Evolutionary conservation across 1,140 invertebrate species (phyloP), one percentile per base, ranked within the genome.

Genomic region (Drosophila truncata): DNA sequence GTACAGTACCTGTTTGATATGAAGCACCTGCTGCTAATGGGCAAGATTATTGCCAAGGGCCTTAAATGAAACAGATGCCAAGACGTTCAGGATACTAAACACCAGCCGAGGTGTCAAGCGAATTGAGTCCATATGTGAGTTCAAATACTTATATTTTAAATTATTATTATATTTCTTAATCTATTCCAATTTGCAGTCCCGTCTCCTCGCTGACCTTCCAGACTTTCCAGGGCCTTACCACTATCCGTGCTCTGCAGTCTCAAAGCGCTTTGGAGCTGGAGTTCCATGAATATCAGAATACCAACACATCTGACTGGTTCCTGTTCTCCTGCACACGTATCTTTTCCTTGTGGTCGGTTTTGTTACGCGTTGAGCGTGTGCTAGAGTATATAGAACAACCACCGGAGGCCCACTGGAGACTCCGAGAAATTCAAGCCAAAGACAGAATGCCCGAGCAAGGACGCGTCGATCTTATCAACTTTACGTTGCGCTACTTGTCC

Each of bases 91-190:
- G 83, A 93, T 52, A 91, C 79, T 98, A 8, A 93, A 93, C 49
- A 97, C 96, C 11, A 97, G 97, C n/a, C 93, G 97, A 58, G 96
- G 96, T 91, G 91, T 98, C 3, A 98, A 98, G 93, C 94, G 97
- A 74, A 93, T 98, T 2, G 97, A 98, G 92, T 96, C 96, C 73
- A 95, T 95, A 46, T 95, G 97, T 97, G 93, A 95, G 94, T 92
- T 1, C 0, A 8, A 16, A n/a, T 3, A 16, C 35, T 14, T 10
- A 1, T 54, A 10, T 35, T 23, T 11, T 8, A 14, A 13, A 14
- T 14, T 6, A 4, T 9, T 5, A 9, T 14, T 33, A 35, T 23
- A 54, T 35, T 14, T 8, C 14, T 11, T 3, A 16, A 54, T 11
- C 8, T 7, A 13, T 66, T 72, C 0, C 61, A 95, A 94, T 94